Conservation (phyloP, 2,113 vertebrate species). For the Trogon melanurus region DNA sequence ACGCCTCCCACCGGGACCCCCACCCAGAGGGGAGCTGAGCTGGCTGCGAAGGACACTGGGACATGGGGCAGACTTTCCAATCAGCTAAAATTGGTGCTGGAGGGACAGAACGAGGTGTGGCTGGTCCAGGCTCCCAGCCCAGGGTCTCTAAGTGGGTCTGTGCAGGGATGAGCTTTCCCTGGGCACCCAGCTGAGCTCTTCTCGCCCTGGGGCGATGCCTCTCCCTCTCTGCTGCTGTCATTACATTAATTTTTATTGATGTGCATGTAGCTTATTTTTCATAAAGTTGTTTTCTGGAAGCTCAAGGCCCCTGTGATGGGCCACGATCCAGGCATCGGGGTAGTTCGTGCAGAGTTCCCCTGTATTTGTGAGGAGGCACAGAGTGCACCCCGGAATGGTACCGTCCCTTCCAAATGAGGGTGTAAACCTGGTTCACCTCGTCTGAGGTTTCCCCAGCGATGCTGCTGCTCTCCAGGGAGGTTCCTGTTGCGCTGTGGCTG, state of each 20-base stretch:
- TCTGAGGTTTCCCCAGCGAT: rapidly evolving
- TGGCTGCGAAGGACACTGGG: rapidly evolving
- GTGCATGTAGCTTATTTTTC: background rate
- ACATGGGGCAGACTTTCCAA: no score
- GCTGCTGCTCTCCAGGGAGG: background rate
- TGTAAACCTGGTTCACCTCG: rapidly evolving
- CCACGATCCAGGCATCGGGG: rapidly evolving
- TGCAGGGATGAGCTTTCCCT: rapidly evolving
- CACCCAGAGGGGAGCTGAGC: rapidly evolving
- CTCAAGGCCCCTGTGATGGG: rapidly evolving
- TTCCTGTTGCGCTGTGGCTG: rapidly evolving
- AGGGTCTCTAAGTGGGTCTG: background rate
- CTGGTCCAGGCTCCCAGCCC: background rate
- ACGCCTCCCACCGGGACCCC: background rate
- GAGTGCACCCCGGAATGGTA: background rate
- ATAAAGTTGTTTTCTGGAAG: background rate
- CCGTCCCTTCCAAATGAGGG: background rate
- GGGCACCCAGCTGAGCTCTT: background rate
- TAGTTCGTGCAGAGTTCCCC: background rate
- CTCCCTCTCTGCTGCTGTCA: background rate
- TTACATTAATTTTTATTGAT: background rate
- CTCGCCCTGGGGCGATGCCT: background rate
- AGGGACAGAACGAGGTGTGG: rapidly evolving
- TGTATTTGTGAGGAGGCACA: rapidly evolving
- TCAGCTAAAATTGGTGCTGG: background rate